phyloP scores from a whole-genome alignment of 2,888 invertebrate genomes.

The Rhagonycha fulva region DNA sequence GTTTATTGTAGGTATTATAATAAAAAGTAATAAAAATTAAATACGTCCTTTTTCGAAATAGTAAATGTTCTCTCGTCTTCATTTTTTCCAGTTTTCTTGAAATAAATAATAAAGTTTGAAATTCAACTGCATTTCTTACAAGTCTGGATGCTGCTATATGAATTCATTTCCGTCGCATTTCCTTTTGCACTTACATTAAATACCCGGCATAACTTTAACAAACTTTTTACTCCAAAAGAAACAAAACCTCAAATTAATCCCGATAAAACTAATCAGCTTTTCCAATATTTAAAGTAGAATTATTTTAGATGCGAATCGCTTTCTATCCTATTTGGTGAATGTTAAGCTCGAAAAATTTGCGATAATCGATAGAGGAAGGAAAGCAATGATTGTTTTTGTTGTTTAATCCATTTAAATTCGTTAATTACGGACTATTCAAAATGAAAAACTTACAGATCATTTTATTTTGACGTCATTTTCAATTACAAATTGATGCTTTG shows the following conservation, averaged over 20 bases:
- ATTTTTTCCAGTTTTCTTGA: background rate
- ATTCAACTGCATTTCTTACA: background rate
- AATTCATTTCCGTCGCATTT: background rate
- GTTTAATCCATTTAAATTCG: background rate
- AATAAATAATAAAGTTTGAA: background rate
- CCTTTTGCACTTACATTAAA: background rate
- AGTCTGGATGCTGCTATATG: background rate
- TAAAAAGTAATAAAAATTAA: background rate
- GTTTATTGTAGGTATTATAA: background rate
- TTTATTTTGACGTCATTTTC: slow-evolving; percentile 11
- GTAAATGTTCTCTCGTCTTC: background rate
- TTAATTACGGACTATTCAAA: background rate
- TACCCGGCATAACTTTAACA: background rate
- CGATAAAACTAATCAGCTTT: background rate
- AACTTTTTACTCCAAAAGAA: background rate
- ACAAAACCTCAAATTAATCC: background rate
- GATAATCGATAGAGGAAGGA: background rate
- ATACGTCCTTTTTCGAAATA: background rate
- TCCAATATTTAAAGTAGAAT: background rate
- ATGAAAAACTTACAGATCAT: background rate
- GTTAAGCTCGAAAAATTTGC: background rate
- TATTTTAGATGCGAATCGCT: background rate
- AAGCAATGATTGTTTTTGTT: background rate
- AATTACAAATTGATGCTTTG: slow-evolving; percentile 19
- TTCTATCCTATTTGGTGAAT: background rate